Evolutionary conservation across 1,140 invertebrate genomes (phyloP).

Genomic region (Grapholita molesta): DNA sequence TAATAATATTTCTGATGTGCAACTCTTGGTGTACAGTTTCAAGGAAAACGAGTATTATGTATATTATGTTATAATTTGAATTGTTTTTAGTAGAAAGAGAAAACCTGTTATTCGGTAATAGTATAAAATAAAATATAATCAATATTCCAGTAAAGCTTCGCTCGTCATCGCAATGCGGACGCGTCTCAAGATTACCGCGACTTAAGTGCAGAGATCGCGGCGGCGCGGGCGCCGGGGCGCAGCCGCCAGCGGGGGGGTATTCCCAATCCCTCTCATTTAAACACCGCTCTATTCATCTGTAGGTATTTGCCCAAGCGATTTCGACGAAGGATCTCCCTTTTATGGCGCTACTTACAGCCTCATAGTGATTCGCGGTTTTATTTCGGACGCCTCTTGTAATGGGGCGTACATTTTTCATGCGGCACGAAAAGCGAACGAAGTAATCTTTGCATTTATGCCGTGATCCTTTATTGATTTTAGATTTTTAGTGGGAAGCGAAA

Average conservation of each 20-base stretch:
- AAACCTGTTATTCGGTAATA: background rate
- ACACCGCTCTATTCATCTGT: conserved; percentile 71
- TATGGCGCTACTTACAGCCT: conserved; percentile 74
- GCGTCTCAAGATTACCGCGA: conserved; percentile 57
- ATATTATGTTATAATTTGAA: background rate
- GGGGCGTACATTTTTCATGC: conserved; percentile 73
- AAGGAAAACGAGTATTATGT: no score
- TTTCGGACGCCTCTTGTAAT: conserved; percentile 72
- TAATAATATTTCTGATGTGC: no score
- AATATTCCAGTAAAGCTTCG: background rate
- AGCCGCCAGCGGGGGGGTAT: conserved; percentile 25
- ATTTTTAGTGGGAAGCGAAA: conserved; percentile 75
- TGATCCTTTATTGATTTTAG: conserved; percentile 78
- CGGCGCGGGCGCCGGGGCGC: conserved; percentile 34
- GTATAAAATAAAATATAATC: background rate
- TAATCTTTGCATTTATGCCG: conserved; percentile 76
- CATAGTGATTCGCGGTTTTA: conserved; percentile 77
- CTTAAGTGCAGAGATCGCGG: conserved; percentile 37
- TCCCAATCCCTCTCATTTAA: conserved; percentile 75
- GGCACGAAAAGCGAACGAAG: conserved; percentile 60
- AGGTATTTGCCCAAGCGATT: conserved; percentile 77
- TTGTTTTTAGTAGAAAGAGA: background rate
- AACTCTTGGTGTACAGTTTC: no score
- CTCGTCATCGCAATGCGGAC: conserved; percentile 20
- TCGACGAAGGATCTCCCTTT: conserved; percentile 67